Base-by-base conservation (phyloP, 2,113 vertebrate genomes). In the Oncorhynchus keta region DNA sequence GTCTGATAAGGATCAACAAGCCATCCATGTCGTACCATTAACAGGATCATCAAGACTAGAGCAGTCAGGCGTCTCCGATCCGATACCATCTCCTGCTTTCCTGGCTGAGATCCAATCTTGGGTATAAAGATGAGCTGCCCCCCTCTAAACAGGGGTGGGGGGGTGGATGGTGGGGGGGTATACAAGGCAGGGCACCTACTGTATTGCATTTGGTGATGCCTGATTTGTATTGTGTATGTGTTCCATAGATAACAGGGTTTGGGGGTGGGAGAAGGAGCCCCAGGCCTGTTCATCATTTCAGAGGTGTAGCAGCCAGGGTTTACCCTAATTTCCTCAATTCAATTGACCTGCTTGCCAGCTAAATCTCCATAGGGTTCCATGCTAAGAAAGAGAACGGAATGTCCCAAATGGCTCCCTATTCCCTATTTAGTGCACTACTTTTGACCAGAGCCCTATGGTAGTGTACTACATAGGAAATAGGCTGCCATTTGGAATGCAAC, bases 41-140 rank as follows among this genome's bases (percentile, higher is more conserved):
- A 70, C 39, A 45, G 39, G 39, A 11, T 45, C 39, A 45, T 45
- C 39, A 45, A 11, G 39, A 45, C 28, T 22, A 48, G 28, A 55
- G 51, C 51, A 55, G 51, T 16, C 51, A 55, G 51, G 28, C 49
- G 22, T 48, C 13, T 74, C 12, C 26, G 22, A 20, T 22, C 28
- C 24, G 74, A 76, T 80, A 62, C 71, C 4, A 76, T 72, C 70
- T 62, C 11, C 16, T 28, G 35, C 9, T 45, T 45, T 49, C 62
- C 73, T 76, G 79, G 79, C 65, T 72, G 30, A 18, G 62, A n/a
- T 81, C 74, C 74, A 76, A 72, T 9, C 9, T 45, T 45, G 39
- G 39, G 39, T 2, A 12, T 45, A 49, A 70, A 8, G 45, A 6
- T n/a, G 35, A 45, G 39, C 39, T 12, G 2, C 8, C 9, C 39